phyloP scores from a whole-genome alignment of 2,797 vertebrate genomes.

The Graptemys geographica region DNA sequence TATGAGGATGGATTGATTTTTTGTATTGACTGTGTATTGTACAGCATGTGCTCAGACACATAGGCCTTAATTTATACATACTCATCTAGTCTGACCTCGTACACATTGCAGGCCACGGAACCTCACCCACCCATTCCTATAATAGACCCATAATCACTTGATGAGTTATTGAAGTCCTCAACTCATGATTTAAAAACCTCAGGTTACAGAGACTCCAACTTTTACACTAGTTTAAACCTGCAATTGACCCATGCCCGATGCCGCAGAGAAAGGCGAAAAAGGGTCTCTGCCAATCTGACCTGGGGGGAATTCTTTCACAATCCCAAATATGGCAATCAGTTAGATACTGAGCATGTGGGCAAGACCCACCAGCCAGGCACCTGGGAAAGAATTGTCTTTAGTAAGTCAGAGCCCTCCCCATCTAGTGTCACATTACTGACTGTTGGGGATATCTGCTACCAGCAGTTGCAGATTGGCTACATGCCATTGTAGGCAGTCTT shows the following conservation, averaged over 20 bases:
- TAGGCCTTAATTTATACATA: neutral
- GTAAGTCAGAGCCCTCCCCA: no score
- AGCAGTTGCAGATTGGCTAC: no score
- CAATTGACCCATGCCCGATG: neutral
- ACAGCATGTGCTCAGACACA: neutral
- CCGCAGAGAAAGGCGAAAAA: neutral
- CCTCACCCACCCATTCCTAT: no score
- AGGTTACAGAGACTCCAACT: neutral
- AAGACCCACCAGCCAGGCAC: neutral
- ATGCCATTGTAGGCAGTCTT: no score
- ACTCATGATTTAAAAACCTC: neutral
- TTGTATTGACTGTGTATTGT: slow-evolving; percentile 1
- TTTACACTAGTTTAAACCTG: neutral
- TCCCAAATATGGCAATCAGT: neutral
- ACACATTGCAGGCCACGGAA: no score
- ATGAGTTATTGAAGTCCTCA: neutral
- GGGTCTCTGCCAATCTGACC: neutral
- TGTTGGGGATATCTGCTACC: no score
- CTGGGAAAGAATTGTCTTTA: no score
- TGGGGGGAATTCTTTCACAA: neutral
- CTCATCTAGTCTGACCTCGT: no score
- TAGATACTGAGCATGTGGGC: neutral
- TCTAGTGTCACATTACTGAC: no score
- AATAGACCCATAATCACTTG: no score
- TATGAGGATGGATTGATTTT: slow-evolving; percentile 27